A percentile compares a stretch with the other conserved stretches of the same genome.
Evolutionary conservation across 2,113 vertebrate genomes (phyloP).

Genomic region (Eurypyga helias): DNA sequence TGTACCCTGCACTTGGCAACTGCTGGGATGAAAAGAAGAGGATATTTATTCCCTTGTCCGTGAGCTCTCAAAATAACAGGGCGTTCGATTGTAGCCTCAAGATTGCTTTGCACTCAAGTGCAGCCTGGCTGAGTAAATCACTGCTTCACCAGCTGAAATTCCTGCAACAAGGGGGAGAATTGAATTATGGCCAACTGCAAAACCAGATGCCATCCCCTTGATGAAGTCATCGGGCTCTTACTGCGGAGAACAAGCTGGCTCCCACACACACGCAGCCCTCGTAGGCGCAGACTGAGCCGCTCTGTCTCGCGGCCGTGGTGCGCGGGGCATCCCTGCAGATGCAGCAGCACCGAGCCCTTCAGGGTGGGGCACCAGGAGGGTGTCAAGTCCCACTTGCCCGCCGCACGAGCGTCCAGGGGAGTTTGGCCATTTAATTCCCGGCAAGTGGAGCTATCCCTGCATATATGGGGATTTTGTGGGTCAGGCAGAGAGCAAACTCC

Average conservation of each 20-base stretch:
- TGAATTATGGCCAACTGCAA: constrained; percentile 41
- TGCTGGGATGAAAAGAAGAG: constrained; percentile 51
- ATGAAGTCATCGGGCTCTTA: constrained; percentile 55
- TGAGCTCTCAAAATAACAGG: constrained; percentile 53
- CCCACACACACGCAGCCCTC: constrained; percentile 5
- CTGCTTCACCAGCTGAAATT: constrained; percentile 34
- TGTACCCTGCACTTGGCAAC: constrained; percentile 58
- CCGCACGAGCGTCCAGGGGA: not conserved
- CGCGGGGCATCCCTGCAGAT: not conserved
- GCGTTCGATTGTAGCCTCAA: constrained; percentile 12
- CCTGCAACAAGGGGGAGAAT: constrained; percentile 52
- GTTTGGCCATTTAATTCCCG: not conserved
- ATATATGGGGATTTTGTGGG: not conserved
- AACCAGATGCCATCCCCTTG: constrained; percentile 61
- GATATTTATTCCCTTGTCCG: constrained; percentile 41
- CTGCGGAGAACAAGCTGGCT: constrained; percentile 24
- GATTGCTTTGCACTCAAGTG: constrained; percentile 44
- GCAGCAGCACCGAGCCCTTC: not conserved
- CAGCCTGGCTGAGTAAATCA: not conserved
- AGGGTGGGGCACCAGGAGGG: not conserved
- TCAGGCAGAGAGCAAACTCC: constrained; percentile 17
- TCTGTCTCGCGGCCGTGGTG: not conserved
- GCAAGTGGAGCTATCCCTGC: not conserved
- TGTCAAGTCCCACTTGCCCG: not conserved
- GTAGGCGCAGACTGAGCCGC: constrained; percentile 8